phyloP scores from a whole-genome alignment of 2,113 vertebrate species.

The Cyprinodon tularosa region DNA sequence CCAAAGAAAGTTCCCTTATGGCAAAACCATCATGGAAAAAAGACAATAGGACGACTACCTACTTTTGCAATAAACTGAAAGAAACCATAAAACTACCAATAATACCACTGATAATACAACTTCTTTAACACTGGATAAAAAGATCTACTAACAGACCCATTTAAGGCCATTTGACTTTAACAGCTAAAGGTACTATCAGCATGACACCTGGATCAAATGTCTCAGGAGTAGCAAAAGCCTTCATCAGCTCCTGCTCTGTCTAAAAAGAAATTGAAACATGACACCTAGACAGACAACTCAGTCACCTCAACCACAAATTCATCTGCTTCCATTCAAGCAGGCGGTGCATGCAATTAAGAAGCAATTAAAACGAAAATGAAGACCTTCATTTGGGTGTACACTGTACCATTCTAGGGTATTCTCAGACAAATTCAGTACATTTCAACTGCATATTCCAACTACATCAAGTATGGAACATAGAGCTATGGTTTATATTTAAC shows the following conservation, averaged over 20 bases:
- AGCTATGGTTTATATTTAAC: no score
- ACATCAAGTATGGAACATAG: no score
- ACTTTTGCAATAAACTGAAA: slow-evolving; percentile 1
- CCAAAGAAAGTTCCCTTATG: slow-evolving; percentile 15
- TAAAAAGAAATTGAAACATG: slow-evolving; percentile 4
- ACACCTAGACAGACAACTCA: background rate
- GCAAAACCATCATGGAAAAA: slow-evolving; percentile 9
- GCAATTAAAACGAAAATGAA: background rate
- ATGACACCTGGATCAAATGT: slow-evolving; percentile 1
- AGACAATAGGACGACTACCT: slow-evolving; percentile 3
- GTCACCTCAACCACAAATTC: slow-evolving; percentile 6
- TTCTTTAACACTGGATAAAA: background rate
- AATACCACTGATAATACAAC: background rate
- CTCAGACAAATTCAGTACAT: background rate
- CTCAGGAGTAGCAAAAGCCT: slow-evolving; percentile 9
- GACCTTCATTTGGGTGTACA: background rate
- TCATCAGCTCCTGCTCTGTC: background rate
- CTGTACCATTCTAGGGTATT: background rate
- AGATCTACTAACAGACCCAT: background rate
- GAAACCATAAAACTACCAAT: background rate
- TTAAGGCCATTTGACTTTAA: background rate
- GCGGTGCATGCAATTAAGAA: background rate
- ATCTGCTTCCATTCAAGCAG: slow-evolving; percentile 2
- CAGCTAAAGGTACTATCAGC: background rate
- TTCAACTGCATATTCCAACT: background rate